Evolutionary conservation across 2,888 invertebrate genomes (phyloP).

Genomic region (Druceiella hillmani): DNA sequence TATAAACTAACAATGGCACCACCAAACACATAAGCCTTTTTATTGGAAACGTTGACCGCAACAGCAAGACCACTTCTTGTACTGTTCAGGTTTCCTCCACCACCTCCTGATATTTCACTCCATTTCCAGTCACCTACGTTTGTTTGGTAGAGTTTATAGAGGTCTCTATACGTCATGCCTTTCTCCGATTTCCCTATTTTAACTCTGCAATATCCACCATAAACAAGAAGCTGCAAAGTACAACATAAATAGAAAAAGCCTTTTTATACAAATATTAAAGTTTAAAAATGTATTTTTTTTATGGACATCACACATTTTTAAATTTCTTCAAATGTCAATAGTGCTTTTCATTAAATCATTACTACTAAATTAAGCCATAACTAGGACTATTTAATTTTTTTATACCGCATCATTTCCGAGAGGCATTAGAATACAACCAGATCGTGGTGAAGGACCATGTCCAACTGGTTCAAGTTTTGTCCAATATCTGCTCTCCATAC

Average conservation of each 20-base stretch:
- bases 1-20: conserved; percentile 60
- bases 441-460: conserved; percentile 67
- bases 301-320: too few relatives aligned
- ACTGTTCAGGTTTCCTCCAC: conserved; percentile 58
- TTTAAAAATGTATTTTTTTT: too few relatives aligned
- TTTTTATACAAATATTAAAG: too few relatives aligned
- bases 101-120: conserved; percentile 50
- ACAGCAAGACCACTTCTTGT: conserved; percentile 65
- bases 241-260: background rate
- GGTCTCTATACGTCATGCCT: conserved; percentile 41
- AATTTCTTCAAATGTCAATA: too few relatives aligned
- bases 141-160: conserved; percentile 33
- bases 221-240: conserved; percentile 34
- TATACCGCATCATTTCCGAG: conserved; percentile 40
- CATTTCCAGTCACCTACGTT: background rate
- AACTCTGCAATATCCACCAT: conserved; percentile 45
- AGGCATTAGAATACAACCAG: conserved; percentile 72
- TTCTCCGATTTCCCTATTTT: conserved; percentile 39
- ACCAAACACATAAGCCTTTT: conserved; percentile 76
- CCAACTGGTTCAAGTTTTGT: conserved; percentile 61
- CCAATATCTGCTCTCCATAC: conserved; percentile 77
- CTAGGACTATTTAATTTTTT: too few relatives aligned
- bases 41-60: conserved; percentile 53
- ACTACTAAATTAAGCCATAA: too few relatives aligned
- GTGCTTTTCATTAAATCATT: too few relatives aligned